phyloP scores from a whole-genome alignment of 2,888 invertebrate species.

The Ptilodon capucinus region DNA sequence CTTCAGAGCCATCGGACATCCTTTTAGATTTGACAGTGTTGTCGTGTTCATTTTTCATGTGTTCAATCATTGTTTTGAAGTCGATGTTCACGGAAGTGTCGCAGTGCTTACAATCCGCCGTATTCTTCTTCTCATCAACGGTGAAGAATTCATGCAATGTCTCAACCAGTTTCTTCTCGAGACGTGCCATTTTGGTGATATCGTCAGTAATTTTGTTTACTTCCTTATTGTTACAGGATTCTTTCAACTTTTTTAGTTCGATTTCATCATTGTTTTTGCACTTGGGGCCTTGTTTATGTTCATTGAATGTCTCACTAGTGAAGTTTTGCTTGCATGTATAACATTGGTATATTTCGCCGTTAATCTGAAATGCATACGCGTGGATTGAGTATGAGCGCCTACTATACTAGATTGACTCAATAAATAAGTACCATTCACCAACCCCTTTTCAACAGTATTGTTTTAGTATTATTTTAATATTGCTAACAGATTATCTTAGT shows the following conservation, averaged over 20 bases:
- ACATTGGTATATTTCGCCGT: conserved; percentile 44
- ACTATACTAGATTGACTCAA: no score
- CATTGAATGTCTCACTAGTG: conserved; percentile 13
- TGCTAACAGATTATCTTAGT: no score
- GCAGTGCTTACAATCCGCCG: conserved; percentile 48
- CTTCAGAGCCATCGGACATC: background rate
- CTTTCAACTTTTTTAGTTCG: conserved; percentile 1
- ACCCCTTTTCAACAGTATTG: no score
- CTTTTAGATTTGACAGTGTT: background rate
- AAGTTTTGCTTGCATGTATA: conserved; percentile 49
- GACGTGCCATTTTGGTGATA: conserved; percentile 14
- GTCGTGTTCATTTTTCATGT: conserved; percentile 29
- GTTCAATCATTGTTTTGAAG: conserved; percentile 27
- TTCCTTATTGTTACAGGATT: background rate
- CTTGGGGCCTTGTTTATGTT: conserved; percentile 31
- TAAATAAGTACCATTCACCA: no score
- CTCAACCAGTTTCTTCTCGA: conserved; percentile 25
- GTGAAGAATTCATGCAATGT: conserved; percentile 34
- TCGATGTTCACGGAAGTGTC: conserved; percentile 25
- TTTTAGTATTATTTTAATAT: no score
- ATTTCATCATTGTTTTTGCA: conserved; percentile 11
- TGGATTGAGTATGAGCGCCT: no score
- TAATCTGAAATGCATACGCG: conserved; percentile 44
- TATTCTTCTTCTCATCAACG: conserved; percentile 34
- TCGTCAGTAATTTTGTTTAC: background rate